Percentiles rank a stretch among this genome's conserved stretches.
phyloP scores from a whole-genome alignment of 2,888 invertebrate genomes.

The Silvanus unidentatus region DNA sequence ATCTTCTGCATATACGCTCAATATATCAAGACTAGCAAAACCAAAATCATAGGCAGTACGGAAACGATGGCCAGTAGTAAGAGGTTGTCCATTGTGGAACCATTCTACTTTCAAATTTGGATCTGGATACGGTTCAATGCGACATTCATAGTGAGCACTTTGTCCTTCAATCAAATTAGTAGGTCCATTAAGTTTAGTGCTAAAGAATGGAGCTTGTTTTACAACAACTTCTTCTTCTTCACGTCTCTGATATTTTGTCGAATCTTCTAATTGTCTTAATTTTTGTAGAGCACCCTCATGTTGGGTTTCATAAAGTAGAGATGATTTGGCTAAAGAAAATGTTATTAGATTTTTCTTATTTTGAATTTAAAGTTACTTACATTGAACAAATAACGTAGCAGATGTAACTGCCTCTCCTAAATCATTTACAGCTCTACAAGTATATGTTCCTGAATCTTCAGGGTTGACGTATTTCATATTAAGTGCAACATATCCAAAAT shows the following conservation, averaged over 20 bases:
- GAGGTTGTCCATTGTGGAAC: slow-evolving; percentile 88
- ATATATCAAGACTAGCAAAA: slow-evolving; percentile 91
- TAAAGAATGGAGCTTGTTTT: slow-evolving; percentile 78
- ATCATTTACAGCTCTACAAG: slow-evolving; percentile 87
- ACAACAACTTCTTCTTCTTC: slow-evolving; percentile 76
- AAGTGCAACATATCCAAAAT: slow-evolving; percentile 94
- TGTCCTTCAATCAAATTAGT: slow-evolving; percentile 80
- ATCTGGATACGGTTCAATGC: slow-evolving; percentile 89
- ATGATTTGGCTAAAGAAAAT: slow-evolving; percentile 67
- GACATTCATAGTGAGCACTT: slow-evolving; percentile 88
- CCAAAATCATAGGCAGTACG: slow-evolving; percentile 95
- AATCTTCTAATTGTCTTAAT: slow-evolving; percentile 79
- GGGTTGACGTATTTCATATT: slow-evolving; percentile 93
- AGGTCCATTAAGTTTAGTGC: slow-evolving; percentile 80
- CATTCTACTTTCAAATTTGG: slow-evolving; percentile 84
- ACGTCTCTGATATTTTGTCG: slow-evolving; percentile 69
- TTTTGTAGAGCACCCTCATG: slow-evolving; percentile 85
- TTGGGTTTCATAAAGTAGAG: slow-evolving; percentile 80
- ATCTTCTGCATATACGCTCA: slow-evolving; percentile 90
- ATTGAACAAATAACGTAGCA: slow-evolving; percentile 83
- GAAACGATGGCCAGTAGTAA: slow-evolving; percentile 84
- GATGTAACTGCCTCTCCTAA: slow-evolving; percentile 93
- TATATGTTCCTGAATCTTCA: slow-evolving; percentile 95
- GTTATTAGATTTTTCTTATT: not conserved
- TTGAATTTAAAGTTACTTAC: slow-evolving; percentile 49